Conservation (phyloP, 92 coral and sea anemone species). For the Epizoanthus scotinus region DNA sequence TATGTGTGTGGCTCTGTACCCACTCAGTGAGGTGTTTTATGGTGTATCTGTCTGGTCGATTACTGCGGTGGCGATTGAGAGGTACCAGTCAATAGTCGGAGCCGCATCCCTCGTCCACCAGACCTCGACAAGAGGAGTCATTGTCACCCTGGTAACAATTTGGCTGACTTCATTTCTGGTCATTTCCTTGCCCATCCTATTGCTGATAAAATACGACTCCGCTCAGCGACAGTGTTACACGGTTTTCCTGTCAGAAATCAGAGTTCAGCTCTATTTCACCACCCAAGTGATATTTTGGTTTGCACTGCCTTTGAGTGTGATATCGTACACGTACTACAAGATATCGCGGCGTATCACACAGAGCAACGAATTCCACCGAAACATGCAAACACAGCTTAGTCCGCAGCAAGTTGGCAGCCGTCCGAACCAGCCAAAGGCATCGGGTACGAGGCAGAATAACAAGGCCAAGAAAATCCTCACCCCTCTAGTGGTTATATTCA, state of each 20-base stretch:
- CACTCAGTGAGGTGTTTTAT: constrained; percentile 24
- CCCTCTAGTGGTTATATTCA: constrained; percentile 14
- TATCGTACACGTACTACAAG: constrained; percentile 32
- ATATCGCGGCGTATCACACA: constrained; percentile 33
- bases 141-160: not conserved
- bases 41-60: constrained; percentile 25
- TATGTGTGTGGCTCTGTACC: constrained; percentile 16
- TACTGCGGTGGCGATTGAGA: constrained; percentile 17
- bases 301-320: constrained; percentile 34
- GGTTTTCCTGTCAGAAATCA: not conserved
- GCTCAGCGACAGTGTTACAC: not conserved
- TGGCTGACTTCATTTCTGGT: constrained; percentile 22
- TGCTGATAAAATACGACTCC: not conserved
- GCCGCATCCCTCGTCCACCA: constrained; percentile 5
- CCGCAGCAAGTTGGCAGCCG: not conserved
- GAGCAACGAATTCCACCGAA: constrained; percentile 26
- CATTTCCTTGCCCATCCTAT: constrained; percentile 9
- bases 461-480: constrained; percentile 33
- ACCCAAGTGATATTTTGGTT: constrained; percentile 33
- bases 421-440: not conserved
- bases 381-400: constrained; percentile 5
- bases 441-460: constrained; percentile 16
- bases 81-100: constrained; percentile 23
- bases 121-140: not conserved
- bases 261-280: not conserved